Percentiles rank a stretch among this genome's conserved stretches.
These are phyloP conservation scores for Colossoma macropomum DNA, from an alignment of 2,113 vertebrate species.

Conservation along the genomic window DNA sequence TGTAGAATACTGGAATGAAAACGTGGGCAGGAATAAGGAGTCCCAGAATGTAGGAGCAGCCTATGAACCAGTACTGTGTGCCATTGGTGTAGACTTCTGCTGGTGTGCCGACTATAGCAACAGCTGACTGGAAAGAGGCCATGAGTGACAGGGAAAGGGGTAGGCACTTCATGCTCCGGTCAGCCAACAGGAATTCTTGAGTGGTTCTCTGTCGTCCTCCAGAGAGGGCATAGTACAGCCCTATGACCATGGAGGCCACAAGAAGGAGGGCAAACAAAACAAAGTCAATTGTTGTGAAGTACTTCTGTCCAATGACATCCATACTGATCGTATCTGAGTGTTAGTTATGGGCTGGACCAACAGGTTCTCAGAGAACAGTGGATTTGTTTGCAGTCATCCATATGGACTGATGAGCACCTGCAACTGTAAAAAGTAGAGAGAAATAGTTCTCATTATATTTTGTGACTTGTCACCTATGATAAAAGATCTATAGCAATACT, in stretches of 20 bases:
- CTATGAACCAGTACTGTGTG: conserved; percentile 96
- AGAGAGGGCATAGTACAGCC: conserved; percentile 87
- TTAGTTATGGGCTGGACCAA: background rate
- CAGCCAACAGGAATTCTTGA: conserved; percentile 88
- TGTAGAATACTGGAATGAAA: conserved; percentile 94
- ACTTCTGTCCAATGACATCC: conserved; percentile 68
- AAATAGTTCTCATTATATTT: background rate
- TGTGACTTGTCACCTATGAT: no score
- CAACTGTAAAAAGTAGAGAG: background rate
- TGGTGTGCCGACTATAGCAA: conserved; percentile 90
- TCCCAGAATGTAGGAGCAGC: conserved; percentile 89
- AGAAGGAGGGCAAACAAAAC: conserved; percentile 86
- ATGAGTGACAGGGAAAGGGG: conserved; percentile 90
- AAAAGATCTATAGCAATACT: no score
- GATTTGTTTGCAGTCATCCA: conserved; percentile 1
- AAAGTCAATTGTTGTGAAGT: conserved; percentile 84
- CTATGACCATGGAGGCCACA: conserved; percentile 84
- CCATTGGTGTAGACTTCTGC: conserved; percentile 87
- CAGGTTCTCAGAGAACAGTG: background rate
- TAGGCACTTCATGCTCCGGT: conserved; percentile 88
- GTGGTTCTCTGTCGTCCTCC: conserved; percentile 87
- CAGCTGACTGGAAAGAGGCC: conserved; percentile 94
- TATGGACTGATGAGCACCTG: conserved; percentile 8
- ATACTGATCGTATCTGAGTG: conserved; percentile 48
- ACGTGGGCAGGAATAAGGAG: conserved; percentile 90